Conservation (phyloP, 2,888 invertebrate genomes). For the Callimorpha dominula region DNA sequence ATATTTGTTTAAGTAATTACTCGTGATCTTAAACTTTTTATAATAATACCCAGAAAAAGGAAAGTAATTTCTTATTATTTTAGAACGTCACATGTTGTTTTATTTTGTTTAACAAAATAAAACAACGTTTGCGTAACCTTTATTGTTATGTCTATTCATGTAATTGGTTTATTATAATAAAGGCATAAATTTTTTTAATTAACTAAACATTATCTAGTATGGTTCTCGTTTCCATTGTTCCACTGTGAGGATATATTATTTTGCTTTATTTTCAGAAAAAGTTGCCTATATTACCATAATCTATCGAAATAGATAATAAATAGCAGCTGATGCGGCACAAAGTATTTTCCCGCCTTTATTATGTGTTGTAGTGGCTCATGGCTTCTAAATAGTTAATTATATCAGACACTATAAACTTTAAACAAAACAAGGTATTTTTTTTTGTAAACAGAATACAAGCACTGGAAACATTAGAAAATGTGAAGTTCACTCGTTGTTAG, state of each 20-base stretch:
- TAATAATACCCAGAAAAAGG: not conserved
- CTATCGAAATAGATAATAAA: not conserved
- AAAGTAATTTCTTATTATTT: not conserved
- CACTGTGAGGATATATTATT: not conserved
- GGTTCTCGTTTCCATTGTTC: not conserved
- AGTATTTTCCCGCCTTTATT: not conserved
- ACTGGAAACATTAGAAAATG: constrained; percentile 12
- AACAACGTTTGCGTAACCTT: not conserved
- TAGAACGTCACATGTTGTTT: not conserved
- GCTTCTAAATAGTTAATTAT: not conserved
- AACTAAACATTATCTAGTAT: not conserved
- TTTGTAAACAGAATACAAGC: not conserved
- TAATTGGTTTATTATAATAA: not conserved
- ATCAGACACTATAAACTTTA: not conserved
- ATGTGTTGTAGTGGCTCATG: not conserved
- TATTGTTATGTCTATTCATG: not conserved
- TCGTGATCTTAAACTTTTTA: not conserved
- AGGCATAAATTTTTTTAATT: not conserved
- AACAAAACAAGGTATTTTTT: not conserved
- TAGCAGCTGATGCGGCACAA: not conserved
- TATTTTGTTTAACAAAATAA: not conserved
- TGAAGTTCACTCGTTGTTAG: constrained; percentile 24
- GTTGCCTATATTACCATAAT: not conserved
- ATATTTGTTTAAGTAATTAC: not conserved
- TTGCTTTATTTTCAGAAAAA: not conserved